Evolutionary conservation across 2,113 vertebrate species (phyloP).

Genomic region (Apteryx owenii): DNA sequence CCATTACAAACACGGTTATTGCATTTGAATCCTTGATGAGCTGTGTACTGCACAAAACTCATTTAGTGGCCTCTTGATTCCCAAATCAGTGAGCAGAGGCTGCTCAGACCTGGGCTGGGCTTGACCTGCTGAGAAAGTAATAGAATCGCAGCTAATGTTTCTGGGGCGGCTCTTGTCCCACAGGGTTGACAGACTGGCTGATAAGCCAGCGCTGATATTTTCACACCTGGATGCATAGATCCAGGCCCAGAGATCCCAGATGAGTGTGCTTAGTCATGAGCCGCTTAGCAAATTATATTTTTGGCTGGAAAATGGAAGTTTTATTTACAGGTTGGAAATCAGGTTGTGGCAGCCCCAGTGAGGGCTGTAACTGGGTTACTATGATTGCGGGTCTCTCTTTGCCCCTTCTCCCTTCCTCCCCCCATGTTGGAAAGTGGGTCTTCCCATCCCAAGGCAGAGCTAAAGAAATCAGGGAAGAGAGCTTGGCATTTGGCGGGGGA

Average conservation of each 20-base stretch:
- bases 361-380: neutral
- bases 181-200: neutral
- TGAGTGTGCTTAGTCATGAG: neutral
- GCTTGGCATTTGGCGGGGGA: neutral
- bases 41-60: neutral
- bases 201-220: neutral
- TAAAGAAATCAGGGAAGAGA: neutral
- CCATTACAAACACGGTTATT: neutral
- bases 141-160: neutral
- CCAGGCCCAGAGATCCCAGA: neutral
- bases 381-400: neutral
- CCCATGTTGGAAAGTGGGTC: neutral
- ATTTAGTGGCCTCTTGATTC: neutral
- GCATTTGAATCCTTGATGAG: slow-evolving; percentile 33
- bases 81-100: neutral
- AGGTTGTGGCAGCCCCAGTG: neutral
- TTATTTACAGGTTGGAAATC: neutral
- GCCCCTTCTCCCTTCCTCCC: neutral
- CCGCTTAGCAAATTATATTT: neutral
- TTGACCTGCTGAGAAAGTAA: neutral
- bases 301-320: neutral
- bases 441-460: neutral
- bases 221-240: neutral
- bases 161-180: neutral
- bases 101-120: neutral